These are phyloP conservation scores for Macrostomum cliftonense DNA, from an alignment of 2,888 invertebrate genomes.

Conservation along the genomic window DNA sequence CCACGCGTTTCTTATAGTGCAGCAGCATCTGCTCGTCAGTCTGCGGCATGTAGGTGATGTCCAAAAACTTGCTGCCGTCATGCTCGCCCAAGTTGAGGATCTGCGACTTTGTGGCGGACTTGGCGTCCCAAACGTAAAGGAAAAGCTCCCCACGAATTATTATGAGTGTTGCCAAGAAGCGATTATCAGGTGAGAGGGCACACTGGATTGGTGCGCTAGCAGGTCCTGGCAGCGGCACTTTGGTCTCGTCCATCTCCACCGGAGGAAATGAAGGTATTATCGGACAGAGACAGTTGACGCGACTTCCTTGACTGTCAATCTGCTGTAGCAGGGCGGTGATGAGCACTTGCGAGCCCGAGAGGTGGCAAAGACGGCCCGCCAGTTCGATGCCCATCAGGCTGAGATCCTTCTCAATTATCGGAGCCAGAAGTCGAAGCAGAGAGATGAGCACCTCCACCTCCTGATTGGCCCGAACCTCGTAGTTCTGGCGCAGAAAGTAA, in stretches of 20 bases:
- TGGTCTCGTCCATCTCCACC: constrained; percentile 5
- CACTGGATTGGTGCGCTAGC: neutral
- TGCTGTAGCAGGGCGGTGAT: constrained; percentile 8
- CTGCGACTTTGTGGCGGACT: constrained; percentile 11
- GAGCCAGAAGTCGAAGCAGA: constrained; percentile 3
- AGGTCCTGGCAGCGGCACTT: neutral
- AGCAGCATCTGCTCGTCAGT: constrained; percentile 4
- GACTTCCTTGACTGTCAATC: constrained; percentile 3
- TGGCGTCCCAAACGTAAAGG: constrained; percentile 7
- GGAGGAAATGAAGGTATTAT: constrained; percentile 8
- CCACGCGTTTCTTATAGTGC: neutral
- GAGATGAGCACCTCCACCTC: constrained; percentile 7
- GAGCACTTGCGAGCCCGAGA: constrained; percentile 4
- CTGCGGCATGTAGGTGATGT: constrained; percentile 9
- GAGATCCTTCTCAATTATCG: constrained; percentile 1
- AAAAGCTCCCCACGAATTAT: neutral
- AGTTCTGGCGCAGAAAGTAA: constrained; percentile 8
- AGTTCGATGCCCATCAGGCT: constrained; percentile 7
- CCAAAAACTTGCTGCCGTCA: constrained; percentile 1
- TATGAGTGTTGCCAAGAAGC: constrained; percentile 6
- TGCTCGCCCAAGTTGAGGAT: constrained; percentile 7
- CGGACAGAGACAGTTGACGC: constrained; percentile 6
- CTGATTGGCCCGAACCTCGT: constrained; percentile 7
- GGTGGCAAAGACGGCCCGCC: constrained; percentile 6
- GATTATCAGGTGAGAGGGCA: constrained; percentile 10